Base-by-base conservation (phyloP, 2,888 invertebrate species). In the Pollenia labialis region DNA sequence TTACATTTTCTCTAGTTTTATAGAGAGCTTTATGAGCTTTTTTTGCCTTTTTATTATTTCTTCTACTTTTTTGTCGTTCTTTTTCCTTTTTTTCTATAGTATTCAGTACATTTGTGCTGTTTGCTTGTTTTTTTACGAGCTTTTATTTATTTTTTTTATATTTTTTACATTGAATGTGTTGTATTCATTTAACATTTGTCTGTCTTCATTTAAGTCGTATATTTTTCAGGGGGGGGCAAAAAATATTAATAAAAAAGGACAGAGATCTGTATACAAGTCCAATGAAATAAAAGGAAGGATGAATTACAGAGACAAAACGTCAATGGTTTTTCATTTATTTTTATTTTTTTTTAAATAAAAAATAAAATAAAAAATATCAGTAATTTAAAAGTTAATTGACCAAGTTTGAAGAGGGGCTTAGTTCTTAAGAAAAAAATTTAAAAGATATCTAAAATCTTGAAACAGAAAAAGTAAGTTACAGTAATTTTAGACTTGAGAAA, bases 171-270 rank as follows among this genome's bases (percentile, higher is more conserved):
- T 60, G 50, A n/a, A 46, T 72, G 58, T 44, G 42, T 72, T 84
- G 42, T 74, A 82, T 82, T 81, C 81, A 85, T 81, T 81, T 79
- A 44, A 69, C 72, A 79, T 82, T 85, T 82, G 74, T 82, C 56
- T 69, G 68, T 79, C 74, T 79, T 85, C 81, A 69, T 69, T 82
- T 62, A 77, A 82, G 54, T 79, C 81, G 66, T 62, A 74, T 60
- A 69, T 85, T 66, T 50, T 50, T 12, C 54, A 50, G 40, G 23
- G 68, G n/a, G n/a, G n/a, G n/a, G n/a, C n/a, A n/a, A n/a, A n/a
- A n/a, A 42, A 2, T 9, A 52, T 6, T 23, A 23, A 18, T 11
- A 3, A 18, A 14, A 75, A 42, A 44, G 54, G 11, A 44, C 44
- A 50, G 60, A 50, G 23, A 54, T 2, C 32, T 69, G 54, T 16